A percentile compares a stretch with the other conserved stretches of the same genome.
phyloP scores from a whole-genome alignment of 2,113 vertebrate genomes.

The Salminus brasiliensis region DNA sequence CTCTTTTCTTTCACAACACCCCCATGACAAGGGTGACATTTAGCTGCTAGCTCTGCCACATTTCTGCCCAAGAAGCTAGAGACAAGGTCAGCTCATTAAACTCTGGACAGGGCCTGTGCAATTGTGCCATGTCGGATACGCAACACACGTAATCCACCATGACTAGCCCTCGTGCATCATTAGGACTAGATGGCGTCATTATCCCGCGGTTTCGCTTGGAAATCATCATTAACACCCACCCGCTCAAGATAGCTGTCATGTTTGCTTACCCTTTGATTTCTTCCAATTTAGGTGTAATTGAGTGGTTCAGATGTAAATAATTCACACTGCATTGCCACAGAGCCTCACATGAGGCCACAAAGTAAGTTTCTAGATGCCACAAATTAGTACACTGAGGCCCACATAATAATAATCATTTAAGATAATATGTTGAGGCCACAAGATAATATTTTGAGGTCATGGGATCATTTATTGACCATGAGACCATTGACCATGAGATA shows the following conservation, averaged over 20 bases:
- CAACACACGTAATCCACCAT: background rate
- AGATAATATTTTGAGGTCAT: no score
- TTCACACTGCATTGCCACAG: no score
- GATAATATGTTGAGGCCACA: no score
- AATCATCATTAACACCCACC: background rate
- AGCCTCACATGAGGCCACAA: no score
- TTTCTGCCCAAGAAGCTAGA: constrained; percentile 17
- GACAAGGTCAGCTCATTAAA: constrained; percentile 36
- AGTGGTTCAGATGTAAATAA: no score
- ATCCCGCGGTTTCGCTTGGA: background rate
- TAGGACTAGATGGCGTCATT: constrained; percentile 15
- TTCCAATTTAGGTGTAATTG: no score
- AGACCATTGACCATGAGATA: no score
- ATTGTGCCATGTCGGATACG: background rate
- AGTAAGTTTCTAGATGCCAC: no score
- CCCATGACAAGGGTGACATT: constrained; percentile 35
- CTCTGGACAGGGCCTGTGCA: background rate
- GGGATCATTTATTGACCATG: no score
- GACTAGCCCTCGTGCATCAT: constrained; percentile 7
- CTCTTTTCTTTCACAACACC: constrained; percentile 27
- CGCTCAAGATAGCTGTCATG: background rate
- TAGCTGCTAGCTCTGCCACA: constrained; percentile 12
- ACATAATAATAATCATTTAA: no score
- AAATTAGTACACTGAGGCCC: no score
- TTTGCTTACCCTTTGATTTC: background rate